Percentiles rank a stretch among this genome's conserved stretches.
phyloP scores from a whole-genome alignment of 2,888 invertebrate species.

The Thecocarcelia acutangulata region DNA sequence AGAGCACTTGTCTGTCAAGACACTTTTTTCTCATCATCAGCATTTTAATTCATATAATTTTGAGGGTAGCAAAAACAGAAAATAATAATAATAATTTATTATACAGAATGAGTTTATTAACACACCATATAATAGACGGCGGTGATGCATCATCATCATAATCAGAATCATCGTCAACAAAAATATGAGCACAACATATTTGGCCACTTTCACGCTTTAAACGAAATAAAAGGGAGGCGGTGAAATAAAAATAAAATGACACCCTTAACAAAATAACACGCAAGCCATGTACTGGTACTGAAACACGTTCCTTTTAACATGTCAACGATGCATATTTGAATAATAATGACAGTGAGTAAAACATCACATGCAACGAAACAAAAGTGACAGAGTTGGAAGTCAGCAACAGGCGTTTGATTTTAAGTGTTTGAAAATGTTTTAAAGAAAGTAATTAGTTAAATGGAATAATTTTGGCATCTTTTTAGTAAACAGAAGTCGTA shows the following conservation, averaged over 20 bases:
- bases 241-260: conserved; percentile 18
- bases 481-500: not conserved
- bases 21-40: conserved; percentile 29
- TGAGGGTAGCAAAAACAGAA: conserved; percentile 33
- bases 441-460: not conserved
- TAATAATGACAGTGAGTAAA: conserved; percentile 61
- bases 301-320: conserved; percentile 37
- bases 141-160: conserved; percentile 45
- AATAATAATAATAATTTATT: conserved; percentile 45
- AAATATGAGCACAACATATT: conserved; percentile 30
- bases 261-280: conserved; percentile 56
- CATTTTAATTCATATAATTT: conserved; percentile 28
- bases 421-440: not conserved
- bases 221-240: conserved; percentile 31
- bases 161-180: not conserved
- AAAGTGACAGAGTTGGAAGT: not conserved
- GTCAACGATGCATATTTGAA: conserved; percentile 52
- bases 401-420: conserved; percentile 36
- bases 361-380: not conserved
- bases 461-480: not conserved
- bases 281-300: conserved; percentile 41
- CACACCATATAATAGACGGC: conserved; percentile 19
- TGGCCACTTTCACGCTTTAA: conserved; percentile 62
- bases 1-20: conserved; percentile 21
- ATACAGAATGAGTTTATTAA: conserved; percentile 58